Evolutionary conservation across 2,888 invertebrate genomes (phyloP).

Genomic region (Gymnocheta viridis): DNA sequence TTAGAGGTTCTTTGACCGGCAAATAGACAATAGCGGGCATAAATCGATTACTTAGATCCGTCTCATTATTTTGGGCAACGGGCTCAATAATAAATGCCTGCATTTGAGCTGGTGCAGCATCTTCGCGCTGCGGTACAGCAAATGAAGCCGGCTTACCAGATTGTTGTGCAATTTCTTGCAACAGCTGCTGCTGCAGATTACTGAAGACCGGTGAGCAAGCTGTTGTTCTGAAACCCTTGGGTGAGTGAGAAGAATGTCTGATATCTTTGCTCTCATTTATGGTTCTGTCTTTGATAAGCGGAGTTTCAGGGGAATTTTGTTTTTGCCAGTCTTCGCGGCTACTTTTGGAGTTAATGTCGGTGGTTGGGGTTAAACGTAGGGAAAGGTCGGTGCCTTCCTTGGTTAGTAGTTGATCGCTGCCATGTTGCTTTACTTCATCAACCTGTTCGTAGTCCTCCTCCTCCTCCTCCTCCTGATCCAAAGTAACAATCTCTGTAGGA

Average conservation of each 20-base stretch:
- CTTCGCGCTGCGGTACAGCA: constrained; percentile 83
- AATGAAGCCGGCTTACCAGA: constrained; percentile 84
- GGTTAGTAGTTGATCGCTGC: constrained; percentile 1
- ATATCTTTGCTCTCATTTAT: constrained; percentile 25
- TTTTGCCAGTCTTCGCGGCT: constrained; percentile 76
- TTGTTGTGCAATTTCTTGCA: constrained; percentile 79
- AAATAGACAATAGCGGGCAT: constrained; percentile 96
- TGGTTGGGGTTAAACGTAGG: constrained; percentile 67
- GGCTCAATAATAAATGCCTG: constrained; percentile 95
- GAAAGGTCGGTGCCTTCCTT: constrained; percentile 76
- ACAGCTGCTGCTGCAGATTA: constrained; percentile 65
- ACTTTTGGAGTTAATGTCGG: constrained; percentile 55
- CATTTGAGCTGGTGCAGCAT: constrained; percentile 85
- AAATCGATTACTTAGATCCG: constrained; percentile 83
- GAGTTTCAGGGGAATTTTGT: constrained; percentile 59
- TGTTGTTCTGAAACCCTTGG: constrained; percentile 43
- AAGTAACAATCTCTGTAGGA: constrained; percentile 11
- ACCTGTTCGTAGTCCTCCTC: constrained; percentile 9
- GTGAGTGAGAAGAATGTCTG: constrained; percentile 17
- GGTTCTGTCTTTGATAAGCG: constrained; percentile 2
- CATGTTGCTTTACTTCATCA: neutral
- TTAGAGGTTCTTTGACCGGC: constrained; percentile 94
- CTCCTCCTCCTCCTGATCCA: constrained; percentile 3
- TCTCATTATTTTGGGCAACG: constrained; percentile 40
- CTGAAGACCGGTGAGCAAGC: constrained; percentile 72